A percentile compares a stretch with the other conserved stretches of the same genome.
Evolutionary conservation across 2,113 vertebrate species (phyloP).

Genomic region (Python bivittatus): DNA sequence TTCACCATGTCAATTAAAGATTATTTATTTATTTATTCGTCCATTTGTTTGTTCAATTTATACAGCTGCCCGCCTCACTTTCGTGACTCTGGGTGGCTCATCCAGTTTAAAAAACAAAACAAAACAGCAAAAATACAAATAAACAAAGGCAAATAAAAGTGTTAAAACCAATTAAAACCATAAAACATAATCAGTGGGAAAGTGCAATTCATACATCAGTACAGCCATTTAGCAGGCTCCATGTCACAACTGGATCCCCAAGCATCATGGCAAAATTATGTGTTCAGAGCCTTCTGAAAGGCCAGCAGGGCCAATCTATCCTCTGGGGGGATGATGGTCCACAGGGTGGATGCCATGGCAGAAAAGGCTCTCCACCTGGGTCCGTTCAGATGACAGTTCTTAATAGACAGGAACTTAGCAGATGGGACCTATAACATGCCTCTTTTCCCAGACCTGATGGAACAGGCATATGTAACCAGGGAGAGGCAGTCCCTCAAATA

Average conservation of each 20-base stretch:
- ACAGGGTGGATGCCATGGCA: no score
- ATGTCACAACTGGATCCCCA: not conserved
- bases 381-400: no score
- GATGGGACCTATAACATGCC: no score
- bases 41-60: no score
- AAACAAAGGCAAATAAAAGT: not conserved
- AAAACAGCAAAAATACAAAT: not conserved
- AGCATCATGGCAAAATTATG: not conserved
- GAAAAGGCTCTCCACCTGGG: no score
- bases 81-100: not conserved
- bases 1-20: not conserved
- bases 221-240: not conserved
- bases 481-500: no score
- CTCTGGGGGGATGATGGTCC: no score
- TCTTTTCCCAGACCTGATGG: no score
- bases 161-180: not conserved
- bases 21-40: not conserved
- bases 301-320: no score
- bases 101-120: not conserved
- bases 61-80: not conserved
- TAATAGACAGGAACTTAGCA: no score
- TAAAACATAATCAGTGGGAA: not conserved
- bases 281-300: not conserved
- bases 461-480: no score
- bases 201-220: not conserved